Conservation (phyloP, 2,888 invertebrate species). For the Lasioglossum zephyrum region DNA sequence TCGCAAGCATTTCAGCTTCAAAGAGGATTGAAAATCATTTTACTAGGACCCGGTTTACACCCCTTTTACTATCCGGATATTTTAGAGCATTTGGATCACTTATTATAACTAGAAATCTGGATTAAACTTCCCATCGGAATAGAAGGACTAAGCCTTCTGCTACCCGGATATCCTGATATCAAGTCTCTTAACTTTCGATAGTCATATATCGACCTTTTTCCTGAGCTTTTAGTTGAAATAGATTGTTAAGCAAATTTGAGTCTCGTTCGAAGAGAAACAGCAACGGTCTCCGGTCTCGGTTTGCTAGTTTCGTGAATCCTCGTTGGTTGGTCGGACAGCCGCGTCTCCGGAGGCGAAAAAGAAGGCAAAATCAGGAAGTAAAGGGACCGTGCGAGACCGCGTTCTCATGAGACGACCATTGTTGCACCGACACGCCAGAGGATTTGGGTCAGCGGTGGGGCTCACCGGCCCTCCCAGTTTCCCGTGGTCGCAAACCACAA, state of each 20-base stretch:
- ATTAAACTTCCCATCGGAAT: no score
- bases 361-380: conserved; percentile 69
- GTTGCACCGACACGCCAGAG: conserved; percentile 69
- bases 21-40: not conserved
- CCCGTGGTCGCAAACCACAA: conserved; percentile 72
- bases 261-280: not conserved
- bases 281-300: conserved; percentile 3
- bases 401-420: conserved; percentile 76
- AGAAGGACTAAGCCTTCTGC: no score
- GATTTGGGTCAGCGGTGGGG: conserved; percentile 79
- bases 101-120: not conserved
- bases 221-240: not conserved
- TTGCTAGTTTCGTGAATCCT: conserved; percentile 13
- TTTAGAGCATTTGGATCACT: not conserved
- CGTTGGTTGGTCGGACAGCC: conserved; percentile 3
- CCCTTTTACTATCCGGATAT: not conserved
- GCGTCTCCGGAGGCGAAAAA: conserved; percentile 57
- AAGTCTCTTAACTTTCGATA: not conserved
- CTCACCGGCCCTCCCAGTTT: conserved; percentile 75
- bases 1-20: not conserved
- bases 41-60: not conserved
- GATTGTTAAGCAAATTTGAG: not conserved
- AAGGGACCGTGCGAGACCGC: conserved; percentile 71
- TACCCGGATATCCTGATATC: no score
- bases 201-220: not conserved